Evolutionary conservation across 2,888 invertebrate species (phyloP).

Genomic region (Caenorhabditis afra): DNA sequence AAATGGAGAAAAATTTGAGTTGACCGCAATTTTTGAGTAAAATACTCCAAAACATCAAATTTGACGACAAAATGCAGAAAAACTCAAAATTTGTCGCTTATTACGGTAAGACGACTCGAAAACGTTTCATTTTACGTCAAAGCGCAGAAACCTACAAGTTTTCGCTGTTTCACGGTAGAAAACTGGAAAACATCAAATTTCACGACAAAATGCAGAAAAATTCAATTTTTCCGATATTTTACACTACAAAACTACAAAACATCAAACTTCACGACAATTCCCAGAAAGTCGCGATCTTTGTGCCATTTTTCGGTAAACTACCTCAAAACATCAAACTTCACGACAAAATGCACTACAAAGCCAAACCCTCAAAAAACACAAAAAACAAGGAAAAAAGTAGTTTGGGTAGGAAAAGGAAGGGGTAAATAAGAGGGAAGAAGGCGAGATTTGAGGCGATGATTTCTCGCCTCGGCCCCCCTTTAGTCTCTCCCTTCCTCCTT

Average conservation of each 20-base stretch:
- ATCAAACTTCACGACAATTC: background rate
- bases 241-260: background rate
- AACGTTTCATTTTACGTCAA: too few species aligned
- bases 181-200: background rate
- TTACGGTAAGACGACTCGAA: background rate
- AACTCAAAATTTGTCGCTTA: background rate
- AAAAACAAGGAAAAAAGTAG: background rate
- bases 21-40: background rate
- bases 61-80: constrained; percentile 2
- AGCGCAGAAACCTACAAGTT: too few species aligned
- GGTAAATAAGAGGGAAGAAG: constrained; percentile 26
- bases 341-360: too few species aligned
- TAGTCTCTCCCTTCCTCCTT: background rate
- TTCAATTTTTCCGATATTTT: background rate
- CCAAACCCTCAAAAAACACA: too few species aligned
- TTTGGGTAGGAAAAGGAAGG: constrained; percentile 4
- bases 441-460: constrained; percentile 37
- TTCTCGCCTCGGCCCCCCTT: constrained; percentile 45
- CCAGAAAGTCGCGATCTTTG: too few species aligned
- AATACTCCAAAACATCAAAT: background rate
- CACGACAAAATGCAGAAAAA: background rate
- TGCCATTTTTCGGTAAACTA: too few species aligned
- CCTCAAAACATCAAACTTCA: too few species aligned
- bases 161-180: background rate
- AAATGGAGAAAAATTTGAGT: too few species aligned